Base-by-base conservation (phyloP, 2,888 invertebrate genomes). In the Ennomos erosarius region DNA sequence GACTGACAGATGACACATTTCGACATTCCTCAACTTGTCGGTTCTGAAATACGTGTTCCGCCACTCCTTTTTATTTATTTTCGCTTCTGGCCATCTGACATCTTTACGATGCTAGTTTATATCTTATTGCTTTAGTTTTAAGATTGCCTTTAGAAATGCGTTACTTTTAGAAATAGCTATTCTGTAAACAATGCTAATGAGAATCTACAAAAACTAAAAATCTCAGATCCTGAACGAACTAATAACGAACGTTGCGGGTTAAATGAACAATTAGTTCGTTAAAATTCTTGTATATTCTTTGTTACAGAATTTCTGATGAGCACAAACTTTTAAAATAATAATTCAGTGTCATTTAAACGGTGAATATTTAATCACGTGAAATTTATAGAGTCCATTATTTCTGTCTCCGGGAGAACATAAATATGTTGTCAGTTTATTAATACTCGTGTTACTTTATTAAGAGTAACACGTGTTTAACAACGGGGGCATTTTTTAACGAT, bases 1-100 rank as follows among this genome's bases (percentile, higher is more conserved):
- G 79, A 90, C 84, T 91, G 92, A 92, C 92, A 92, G 91, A 87
- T 90, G 92, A 92, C 92, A 92, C 91, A 89, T 92, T 90, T 91
- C 87, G 85, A 90, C 90, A 91, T 91, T 90, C 90, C 88, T 91
- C 88, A 90, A 90, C 90, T 90, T 90, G 90, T 90, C 88, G 82
- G 81, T 86, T 85, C 85, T 90, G 87, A 89, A 88, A 90, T 87
- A 90, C 86, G 78, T 57, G 76, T 69, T 69, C 67, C 71, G 72
- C 74, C 71, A 62, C 76, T 79, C 73, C 75, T 78, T 84, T 84
- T 82, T 82, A 79, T 55, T 68, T 84, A 84, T 88, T 87, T 89
- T 84, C 87, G 85, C 85, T 84, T 46, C 46, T 50, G 47, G 44
- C 57, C 16, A 53, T 60, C 39, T 36, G 48, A 51, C 12, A 34